These are phyloP conservation scores for Holothuria glaberrima DNA, from an alignment of 35 echinoderm and acorn worm species.

Conservation along the genomic window DNA sequence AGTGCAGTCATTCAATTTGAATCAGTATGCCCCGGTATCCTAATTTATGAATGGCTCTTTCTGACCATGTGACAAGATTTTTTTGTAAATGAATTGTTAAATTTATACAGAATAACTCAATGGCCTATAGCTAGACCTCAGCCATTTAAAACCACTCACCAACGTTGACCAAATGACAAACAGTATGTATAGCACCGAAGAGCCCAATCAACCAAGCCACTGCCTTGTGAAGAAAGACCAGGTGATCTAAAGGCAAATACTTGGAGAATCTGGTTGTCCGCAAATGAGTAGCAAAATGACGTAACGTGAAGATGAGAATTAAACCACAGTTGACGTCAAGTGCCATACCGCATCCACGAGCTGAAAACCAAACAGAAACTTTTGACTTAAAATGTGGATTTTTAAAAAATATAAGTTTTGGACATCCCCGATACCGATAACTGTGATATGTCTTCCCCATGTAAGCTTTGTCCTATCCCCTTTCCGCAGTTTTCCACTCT, in stretches of 20 bases:
- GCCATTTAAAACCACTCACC: slow-evolving; percentile 6
- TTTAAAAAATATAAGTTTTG: too few relatives aligned
- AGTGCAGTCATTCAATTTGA: too few relatives aligned
- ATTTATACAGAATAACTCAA: too few relatives aligned
- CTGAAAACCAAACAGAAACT: slow-evolving; percentile 6
- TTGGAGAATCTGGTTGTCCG: slow-evolving; percentile 14
- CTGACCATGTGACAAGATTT: too few relatives aligned
- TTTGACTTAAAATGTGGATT: too few relatives aligned
- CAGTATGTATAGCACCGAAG: slow-evolving; percentile 16
- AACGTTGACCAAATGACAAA: slow-evolving; percentile 27
- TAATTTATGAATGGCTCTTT: neutral
- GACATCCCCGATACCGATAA: too few relatives aligned
- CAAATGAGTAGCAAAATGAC: slow-evolving; percentile 59
- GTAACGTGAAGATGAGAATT: slow-evolving; percentile 63
- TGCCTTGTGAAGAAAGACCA: slow-evolving; percentile 39
- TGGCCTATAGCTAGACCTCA: too few relatives aligned
- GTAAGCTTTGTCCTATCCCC: too few relatives aligned
- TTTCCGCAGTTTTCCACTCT: too few relatives aligned
- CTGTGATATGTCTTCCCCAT: too few relatives aligned
- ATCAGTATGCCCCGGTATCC: too few relatives aligned
- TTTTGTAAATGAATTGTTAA: too few relatives aligned
- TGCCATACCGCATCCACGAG: slow-evolving; percentile 69
- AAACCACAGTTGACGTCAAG: slow-evolving; percentile 70
- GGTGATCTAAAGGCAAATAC: slow-evolving; percentile 35
- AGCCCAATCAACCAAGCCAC: slow-evolving; percentile 47